phyloP scores from a whole-genome alignment of 2,888 invertebrate genomes.

The Chrysina gloriosa region DNA sequence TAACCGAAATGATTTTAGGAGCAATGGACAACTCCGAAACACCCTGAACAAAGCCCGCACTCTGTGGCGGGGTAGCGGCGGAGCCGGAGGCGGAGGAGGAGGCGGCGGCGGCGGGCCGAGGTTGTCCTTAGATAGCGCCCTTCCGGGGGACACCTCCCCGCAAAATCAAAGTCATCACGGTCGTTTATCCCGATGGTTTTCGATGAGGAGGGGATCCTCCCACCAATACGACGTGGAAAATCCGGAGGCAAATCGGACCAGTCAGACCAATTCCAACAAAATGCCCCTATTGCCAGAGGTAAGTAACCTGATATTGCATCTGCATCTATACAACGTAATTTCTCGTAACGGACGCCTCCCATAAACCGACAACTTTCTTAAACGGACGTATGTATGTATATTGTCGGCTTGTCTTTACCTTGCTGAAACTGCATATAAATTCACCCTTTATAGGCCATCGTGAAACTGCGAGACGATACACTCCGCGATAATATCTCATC shows the following conservation, averaged over 20 bases:
- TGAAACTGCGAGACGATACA: too few species aligned
- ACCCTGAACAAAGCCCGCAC: slow-evolving; percentile 86
- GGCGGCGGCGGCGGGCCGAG: slow-evolving; percentile 56
- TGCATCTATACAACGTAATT: too few species aligned
- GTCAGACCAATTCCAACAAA: slow-evolving; percentile 65
- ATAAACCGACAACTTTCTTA: too few species aligned
- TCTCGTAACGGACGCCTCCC: too few species aligned
- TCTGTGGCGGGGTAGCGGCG: slow-evolving; percentile 73
- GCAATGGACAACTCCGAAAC: slow-evolving; percentile 82
- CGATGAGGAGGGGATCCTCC: slow-evolving; percentile 83
- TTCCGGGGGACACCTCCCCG: slow-evolving; percentile 58
- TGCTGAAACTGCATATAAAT: too few species aligned
- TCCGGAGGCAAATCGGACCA: slow-evolving; percentile 62
- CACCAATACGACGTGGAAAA: slow-evolving; percentile 83
- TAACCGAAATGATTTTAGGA: slow-evolving; percentile 70
- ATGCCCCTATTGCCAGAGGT: slow-evolving; percentile 89
- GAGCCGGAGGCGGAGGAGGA: slow-evolving; percentile 59
- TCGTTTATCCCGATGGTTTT: slow-evolving; percentile 88
- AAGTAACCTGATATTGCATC: too few species aligned
- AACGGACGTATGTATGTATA: too few species aligned
- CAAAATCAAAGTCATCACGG: slow-evolving; percentile 67
- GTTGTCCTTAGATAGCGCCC: slow-evolving; percentile 56
- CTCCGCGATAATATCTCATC: too few species aligned
- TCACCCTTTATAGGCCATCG: too few species aligned
- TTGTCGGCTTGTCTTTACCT: too few species aligned